A percentile compares a stretch with the other conserved stretches of the same genome.
phyloP scores from a whole-genome alignment of 53 echinoderm and acorn worm genomes.

The Crossaster papposus region DNA sequence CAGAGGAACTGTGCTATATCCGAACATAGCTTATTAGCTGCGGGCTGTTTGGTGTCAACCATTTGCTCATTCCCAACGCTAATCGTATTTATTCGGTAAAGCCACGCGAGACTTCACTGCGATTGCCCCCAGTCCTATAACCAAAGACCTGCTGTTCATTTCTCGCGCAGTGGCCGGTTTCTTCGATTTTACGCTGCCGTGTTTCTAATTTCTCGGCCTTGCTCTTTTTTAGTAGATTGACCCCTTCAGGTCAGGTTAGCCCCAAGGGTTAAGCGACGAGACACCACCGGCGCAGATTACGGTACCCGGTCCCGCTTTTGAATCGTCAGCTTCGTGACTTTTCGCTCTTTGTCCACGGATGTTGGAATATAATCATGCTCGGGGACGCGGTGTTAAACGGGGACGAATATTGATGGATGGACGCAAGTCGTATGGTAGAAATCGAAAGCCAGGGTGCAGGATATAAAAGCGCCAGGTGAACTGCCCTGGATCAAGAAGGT shows the following conservation, averaged over 20 bases:
- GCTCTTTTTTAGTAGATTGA: slow-evolving; percentile 38
- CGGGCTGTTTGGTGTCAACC: slow-evolving; percentile 24
- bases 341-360: slow-evolving; percentile 32
- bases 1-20: neutral
- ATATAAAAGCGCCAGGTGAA: slow-evolving; percentile 18
- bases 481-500: slow-evolving; percentile 24
- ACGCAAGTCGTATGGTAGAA: slow-evolving; percentile 21
- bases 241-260: slow-evolving; percentile 2
- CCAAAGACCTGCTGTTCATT: slow-evolving; percentile 51
- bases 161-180: slow-evolving; percentile 29
- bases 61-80: slow-evolving; percentile 1
- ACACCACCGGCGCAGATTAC: slow-evolving; percentile 8
- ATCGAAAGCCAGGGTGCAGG: slow-evolving; percentile 31
- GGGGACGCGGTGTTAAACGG: slow-evolving; percentile 19
- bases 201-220: slow-evolving; percentile 40
- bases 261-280: neutral
- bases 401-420: slow-evolving; percentile 40
- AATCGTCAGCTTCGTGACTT: slow-evolving; percentile 34
- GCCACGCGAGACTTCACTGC: slow-evolving; percentile 26
- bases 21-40: neutral
- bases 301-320: neutral
- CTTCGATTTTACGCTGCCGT: slow-evolving; percentile 44
- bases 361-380: slow-evolving; percentile 46
- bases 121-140: slow-evolving; percentile 28
- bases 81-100: slow-evolving; percentile 53